These are phyloP conservation scores for Saimiri boliviensis DNA, from an alignment of 2,113 vertebrate species.

Conservation along the genomic window DNA sequence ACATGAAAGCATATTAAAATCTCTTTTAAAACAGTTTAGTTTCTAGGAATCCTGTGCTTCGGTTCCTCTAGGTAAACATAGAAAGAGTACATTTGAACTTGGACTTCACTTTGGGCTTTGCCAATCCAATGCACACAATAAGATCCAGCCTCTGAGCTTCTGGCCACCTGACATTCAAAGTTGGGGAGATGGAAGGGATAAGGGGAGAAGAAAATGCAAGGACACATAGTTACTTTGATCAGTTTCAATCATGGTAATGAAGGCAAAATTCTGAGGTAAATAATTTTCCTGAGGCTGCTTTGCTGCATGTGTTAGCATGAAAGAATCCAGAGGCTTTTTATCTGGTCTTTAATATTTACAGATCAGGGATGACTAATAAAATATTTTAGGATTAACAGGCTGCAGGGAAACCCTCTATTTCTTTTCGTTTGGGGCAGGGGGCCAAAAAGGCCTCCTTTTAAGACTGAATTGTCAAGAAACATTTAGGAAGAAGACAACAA, in stretches of 20 bases:
- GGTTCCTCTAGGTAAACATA: neutral
- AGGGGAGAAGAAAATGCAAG: neutral
- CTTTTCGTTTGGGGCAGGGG: conserved; percentile 3
- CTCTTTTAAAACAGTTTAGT: neutral
- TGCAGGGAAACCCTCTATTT: conserved; percentile 6
- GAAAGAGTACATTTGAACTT: neutral
- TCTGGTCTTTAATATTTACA: conserved; percentile 34
- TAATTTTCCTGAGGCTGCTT: neutral
- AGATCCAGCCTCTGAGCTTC: neutral
- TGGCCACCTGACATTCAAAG: neutral
- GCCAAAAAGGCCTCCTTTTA: neutral
- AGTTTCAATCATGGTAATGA: neutral
- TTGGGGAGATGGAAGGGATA: neutral
- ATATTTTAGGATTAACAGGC: neutral
- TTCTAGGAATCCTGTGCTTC: neutral
- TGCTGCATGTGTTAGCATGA: neutral
- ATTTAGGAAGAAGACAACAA: neutral
- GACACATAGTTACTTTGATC: neutral
- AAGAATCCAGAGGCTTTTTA: neutral
- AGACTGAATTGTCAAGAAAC: conserved; percentile 13
- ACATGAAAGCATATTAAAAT: neutral
- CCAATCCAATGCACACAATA: neutral
- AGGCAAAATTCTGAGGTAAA: neutral
- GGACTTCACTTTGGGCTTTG: neutral
- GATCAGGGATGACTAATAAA: conserved; percentile 13